Evolutionary conservation across 2,113 vertebrate genomes (phyloP).

Genomic region (Cranoglanis bouderius): DNA sequence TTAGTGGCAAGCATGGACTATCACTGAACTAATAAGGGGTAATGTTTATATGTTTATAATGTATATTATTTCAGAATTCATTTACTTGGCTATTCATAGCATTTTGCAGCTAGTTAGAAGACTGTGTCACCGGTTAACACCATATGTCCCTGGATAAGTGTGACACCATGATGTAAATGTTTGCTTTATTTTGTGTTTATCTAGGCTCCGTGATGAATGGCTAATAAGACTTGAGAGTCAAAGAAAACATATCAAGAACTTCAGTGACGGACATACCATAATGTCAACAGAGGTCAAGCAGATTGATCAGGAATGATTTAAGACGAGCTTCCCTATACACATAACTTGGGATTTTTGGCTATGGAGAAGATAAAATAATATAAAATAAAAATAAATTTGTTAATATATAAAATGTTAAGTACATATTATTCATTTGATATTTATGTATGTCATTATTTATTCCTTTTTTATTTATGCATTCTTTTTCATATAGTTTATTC

Average conservation of each 20-base stretch:
- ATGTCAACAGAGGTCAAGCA: not conserved
- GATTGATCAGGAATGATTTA: conserved; percentile 1
- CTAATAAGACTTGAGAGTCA: conserved; percentile 66
- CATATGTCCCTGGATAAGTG: not conserved
- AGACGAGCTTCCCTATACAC: not conserved
- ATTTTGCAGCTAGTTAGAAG: not conserved
- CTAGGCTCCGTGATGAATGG: conserved; percentile 74
- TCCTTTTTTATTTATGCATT: not conserved
- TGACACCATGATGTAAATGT: not conserved
- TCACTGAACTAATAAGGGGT: not conserved
- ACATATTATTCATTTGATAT: not conserved
- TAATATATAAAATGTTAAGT: not conserved
- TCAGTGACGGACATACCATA: conserved; percentile 50
- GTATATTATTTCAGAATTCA: not conserved
- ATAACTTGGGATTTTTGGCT: not conserved
- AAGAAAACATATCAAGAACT: conserved; percentile 72
- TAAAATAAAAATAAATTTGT: not conserved
- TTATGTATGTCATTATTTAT: not conserved
- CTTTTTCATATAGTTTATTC: not conserved
- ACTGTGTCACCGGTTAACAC: too few species aligned
- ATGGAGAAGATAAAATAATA: not conserved
- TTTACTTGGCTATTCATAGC: not conserved
- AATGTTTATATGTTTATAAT: not conserved
- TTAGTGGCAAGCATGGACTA: not conserved
- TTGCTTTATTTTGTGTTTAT: conserved; percentile 21